Evolutionary conservation across 1,140 invertebrate species (phyloP).

Genomic region (Megalonaias nervosa): DNA sequence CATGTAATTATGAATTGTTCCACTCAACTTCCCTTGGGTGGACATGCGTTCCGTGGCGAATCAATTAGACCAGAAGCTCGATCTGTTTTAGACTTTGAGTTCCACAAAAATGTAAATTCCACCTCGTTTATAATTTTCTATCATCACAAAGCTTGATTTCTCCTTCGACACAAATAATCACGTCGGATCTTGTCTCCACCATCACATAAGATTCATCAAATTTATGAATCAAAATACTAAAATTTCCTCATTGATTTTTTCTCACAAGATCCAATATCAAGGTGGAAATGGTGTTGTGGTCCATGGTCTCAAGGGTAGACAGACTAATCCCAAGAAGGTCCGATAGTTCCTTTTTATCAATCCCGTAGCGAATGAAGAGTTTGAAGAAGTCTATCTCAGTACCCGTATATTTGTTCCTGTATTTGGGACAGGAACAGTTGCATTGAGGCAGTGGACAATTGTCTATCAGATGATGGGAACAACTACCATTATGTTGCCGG

Average conservation of each 20-base stretch:
- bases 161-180: background rate
- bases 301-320: constrained; percentile 16
- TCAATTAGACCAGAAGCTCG: too few species aligned
- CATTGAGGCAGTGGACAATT: constrained; percentile 34
- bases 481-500: constrained; percentile 28
- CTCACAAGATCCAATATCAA: constrained; percentile 31
- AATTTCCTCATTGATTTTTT: background rate
- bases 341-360: constrained; percentile 26
- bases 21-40: too few species aligned
- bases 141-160: background rate
- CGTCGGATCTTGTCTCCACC: background rate
- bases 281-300: constrained; percentile 18
- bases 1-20: too few species aligned
- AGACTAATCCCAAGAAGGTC: constrained; percentile 24
- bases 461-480: constrained; percentile 35
- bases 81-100: background rate
- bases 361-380: constrained; percentile 25
- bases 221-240: too few species aligned
- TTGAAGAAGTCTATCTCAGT: constrained; percentile 33
- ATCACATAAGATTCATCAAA: background rate
- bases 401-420: constrained; percentile 29
- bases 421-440: constrained; percentile 32
- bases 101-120: background rate
- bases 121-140: background rate
- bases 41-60: too few species aligned